Conservation (phyloP, 2,888 invertebrate genomes). For the Notodonta ziczac region DNA sequence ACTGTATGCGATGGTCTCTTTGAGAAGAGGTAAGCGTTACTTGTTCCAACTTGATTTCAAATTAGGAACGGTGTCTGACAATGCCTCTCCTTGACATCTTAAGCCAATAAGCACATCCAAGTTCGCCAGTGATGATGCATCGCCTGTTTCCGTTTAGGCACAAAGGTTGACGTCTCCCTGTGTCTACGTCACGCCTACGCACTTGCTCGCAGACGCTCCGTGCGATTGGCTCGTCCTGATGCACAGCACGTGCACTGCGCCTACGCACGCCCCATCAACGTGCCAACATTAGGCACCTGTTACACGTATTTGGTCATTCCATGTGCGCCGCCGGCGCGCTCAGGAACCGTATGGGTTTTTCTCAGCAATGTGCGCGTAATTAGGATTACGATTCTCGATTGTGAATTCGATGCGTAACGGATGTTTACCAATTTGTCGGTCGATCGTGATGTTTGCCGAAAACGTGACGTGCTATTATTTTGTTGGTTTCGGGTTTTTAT, state of each 20-base stretch:
- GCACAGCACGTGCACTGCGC: constrained; percentile 62
- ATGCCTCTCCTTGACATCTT: constrained; percentile 30
- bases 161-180: constrained; percentile 58
- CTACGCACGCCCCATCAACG: constrained; percentile 52
- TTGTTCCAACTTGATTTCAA: no score
- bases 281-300: constrained; percentile 36
- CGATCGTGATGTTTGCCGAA: constrained; percentile 44
- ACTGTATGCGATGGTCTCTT: no score
- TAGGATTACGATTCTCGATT: constrained; percentile 35
- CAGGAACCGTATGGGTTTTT: constrained; percentile 62
- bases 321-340: constrained; percentile 22
- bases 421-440: constrained; percentile 43
- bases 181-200: constrained; percentile 69
- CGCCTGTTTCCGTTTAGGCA: constrained; percentile 36
- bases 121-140: constrained; percentile 39
- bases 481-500: constrained; percentile 28
- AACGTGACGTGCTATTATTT: constrained; percentile 21
- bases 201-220: constrained; percentile 45
- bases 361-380: constrained; percentile 51
- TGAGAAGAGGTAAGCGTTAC: no score
- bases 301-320: constrained; percentile 40
- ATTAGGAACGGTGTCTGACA: no score
- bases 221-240: constrained; percentile 60
- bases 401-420: constrained; percentile 39
- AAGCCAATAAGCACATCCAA: constrained; percentile 17